Evolutionary conservation across 1,140 invertebrate species (phyloP).

Genomic region (Drosophila athabasca): DNA sequence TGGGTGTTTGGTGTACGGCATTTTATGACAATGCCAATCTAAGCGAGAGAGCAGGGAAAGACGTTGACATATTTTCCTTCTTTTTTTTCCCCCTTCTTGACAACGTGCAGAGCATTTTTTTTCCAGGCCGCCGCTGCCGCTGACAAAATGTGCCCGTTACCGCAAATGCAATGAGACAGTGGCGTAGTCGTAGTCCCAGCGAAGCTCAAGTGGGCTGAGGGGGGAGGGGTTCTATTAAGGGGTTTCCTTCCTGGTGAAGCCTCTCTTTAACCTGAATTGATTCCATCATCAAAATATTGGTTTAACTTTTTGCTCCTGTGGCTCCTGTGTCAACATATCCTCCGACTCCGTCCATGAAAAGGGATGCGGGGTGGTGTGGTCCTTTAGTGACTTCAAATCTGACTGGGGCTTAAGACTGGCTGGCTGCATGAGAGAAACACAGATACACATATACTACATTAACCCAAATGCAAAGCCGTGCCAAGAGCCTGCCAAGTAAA

Average conservation of each 20-base stretch:
- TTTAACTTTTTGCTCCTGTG: conserved; percentile 7
- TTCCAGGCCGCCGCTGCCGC: conserved; percentile 54
- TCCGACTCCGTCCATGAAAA: too few species aligned
- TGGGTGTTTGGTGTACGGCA: conserved; percentile 30
- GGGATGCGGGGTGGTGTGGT: too few species aligned
- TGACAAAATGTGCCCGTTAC: conserved; percentile 75
- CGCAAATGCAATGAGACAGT: conserved; percentile 72
- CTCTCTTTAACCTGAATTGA: conserved; percentile 36
- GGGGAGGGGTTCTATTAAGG: too few species aligned
- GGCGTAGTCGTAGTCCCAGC: conserved; percentile 15
- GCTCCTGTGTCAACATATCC: too few species aligned
- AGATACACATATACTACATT: conserved; percentile 78
- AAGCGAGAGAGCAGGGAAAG: conserved; percentile 59
- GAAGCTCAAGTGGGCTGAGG: conserved; percentile 5
- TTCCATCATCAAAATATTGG: conserved; percentile 27
- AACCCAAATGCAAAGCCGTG: conserved; percentile 79
- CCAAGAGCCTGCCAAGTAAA: conserved; percentile 74
- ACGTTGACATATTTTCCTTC: conserved; percentile 71
- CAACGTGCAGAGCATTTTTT: conserved; percentile 64
- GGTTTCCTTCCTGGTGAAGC: too few species aligned
- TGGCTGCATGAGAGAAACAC: conserved; percentile 40
- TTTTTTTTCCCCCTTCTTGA: conserved; percentile 41
- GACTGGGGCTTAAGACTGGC: conserved; percentile 31
- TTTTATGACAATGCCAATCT: conserved; percentile 82
- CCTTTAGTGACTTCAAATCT: conserved; percentile 20